Evolutionary conservation across 1,140 invertebrate species (phyloP).

Genomic region (Parapsyche elsis): DNA sequence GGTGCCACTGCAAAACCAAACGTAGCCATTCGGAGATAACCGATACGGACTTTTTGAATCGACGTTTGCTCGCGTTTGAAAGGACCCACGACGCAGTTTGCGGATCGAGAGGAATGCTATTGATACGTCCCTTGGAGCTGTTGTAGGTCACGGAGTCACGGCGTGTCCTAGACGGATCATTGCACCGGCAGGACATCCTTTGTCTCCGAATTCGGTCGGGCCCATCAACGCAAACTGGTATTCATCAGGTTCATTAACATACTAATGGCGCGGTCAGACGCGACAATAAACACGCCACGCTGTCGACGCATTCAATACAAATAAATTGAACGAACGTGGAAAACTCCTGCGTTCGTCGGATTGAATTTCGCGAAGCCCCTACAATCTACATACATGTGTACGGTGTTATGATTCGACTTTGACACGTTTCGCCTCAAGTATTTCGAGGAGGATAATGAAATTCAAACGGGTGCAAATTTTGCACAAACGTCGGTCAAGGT

Average conservation of each 20-base stretch:
- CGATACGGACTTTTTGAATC: too few relatives aligned
- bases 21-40: too few relatives aligned
- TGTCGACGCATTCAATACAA: too few relatives aligned
- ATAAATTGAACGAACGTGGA: too few relatives aligned
- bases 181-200: constrained; percentile 38
- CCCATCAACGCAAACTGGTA: constrained; percentile 7
- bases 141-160: constrained; percentile 24
- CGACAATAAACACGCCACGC: constrained; percentile 3
- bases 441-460: too few relatives aligned
- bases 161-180: constrained; percentile 22
- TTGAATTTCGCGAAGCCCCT: too few relatives aligned
- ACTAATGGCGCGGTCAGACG: constrained; percentile 19
- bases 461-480: too few relatives aligned
- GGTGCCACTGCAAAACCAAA: background rate
- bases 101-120: background rate
- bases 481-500: too few relatives aligned
- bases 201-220: constrained; percentile 9
- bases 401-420: too few relatives aligned
- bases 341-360: too few relatives aligned
- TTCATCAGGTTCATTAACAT: constrained; percentile 24
- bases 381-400: too few relatives aligned
- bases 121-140: background rate
- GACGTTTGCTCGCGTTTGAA: background rate
- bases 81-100: background rate
- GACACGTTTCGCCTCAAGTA: too few relatives aligned